A percentile compares a stretch with the other conserved stretches of the same genome.
Evolutionary conservation across 2,113 vertebrate species (phyloP).

Genomic region (Neolamprologus brichardi): DNA sequence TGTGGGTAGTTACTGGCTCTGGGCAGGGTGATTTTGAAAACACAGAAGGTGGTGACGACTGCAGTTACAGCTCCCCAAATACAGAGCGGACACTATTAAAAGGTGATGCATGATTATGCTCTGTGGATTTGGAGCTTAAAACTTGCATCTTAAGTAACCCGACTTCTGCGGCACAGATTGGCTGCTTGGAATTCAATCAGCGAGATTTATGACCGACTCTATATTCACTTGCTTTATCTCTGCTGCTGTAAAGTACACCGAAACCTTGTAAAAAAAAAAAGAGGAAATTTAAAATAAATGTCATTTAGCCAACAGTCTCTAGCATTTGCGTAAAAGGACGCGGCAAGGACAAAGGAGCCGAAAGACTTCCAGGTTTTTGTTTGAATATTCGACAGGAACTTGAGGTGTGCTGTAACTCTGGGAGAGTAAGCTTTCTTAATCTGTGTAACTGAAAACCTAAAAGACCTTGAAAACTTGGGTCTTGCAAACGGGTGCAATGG

Average conservation of each 20-base stretch:
- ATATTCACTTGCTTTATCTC: constrained; percentile 17
- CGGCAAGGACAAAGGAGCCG: neutral
- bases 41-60: neutral
- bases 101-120: neutral
- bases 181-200: constrained; percentile 28
- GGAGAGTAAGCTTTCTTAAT: neutral
- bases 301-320: neutral
- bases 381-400: neutral
- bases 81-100: neutral
- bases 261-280: neutral
- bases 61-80: neutral
- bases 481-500: constrained; percentile 19
- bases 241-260: neutral
- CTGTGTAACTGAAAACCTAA: neutral
- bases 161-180: neutral
- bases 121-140: constrained; percentile 8
- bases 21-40: constrained; percentile 16
- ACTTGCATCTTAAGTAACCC: neutral
- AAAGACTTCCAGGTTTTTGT: neutral
- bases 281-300: neutral
- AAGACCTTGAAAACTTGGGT: constrained; percentile 23
- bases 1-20: constrained; percentile 22
- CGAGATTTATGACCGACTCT: constrained; percentile 24
- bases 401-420: neutral
- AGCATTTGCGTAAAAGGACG: neutral